Percentiles rank a stretch among this genome's conserved stretches.
Conservation (phyloP, 23 tunicate species). For the Styela clava region DNA sequence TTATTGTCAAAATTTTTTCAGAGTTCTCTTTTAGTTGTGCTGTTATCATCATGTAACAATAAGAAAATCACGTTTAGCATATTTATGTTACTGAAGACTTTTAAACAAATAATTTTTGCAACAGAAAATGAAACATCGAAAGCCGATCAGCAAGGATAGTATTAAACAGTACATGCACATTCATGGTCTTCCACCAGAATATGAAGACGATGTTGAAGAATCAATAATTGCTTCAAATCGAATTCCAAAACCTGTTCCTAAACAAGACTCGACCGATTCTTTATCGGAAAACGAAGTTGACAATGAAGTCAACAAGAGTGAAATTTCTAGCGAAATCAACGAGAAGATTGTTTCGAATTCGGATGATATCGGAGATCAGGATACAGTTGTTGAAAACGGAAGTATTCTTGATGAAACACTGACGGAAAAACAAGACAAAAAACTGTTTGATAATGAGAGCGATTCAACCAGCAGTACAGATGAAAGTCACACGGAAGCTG, state of each 20-base stretch:
- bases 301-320: background rate
- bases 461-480: background rate
- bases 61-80: too few relatives aligned
- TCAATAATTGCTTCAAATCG: background rate
- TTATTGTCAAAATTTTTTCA: too few relatives aligned
- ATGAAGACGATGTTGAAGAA: conserved; percentile 14
- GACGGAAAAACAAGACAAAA: background rate
- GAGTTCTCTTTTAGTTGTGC: too few relatives aligned
- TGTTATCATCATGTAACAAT: too few relatives aligned
- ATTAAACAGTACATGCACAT: conserved; percentile 40
- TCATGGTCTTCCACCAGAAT: conserved; percentile 48
- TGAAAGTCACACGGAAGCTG: background rate
- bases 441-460: background rate
- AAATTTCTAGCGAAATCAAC: background rate
- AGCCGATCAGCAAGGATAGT: conserved; percentile 73
- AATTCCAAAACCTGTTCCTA: background rate
- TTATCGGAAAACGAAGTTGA: conserved; percentile 4
- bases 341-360: background rate
- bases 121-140: conserved; percentile 60
- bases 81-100: too few relatives aligned
- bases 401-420: background rate
- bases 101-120: too few relatives aligned
- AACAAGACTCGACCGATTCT: conserved; percentile 9
- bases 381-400: background rate
- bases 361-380: background rate